These are phyloP conservation scores for Tholera decimalis DNA, from an alignment of 2,888 invertebrate genomes.

Conservation along the genomic window DNA sequence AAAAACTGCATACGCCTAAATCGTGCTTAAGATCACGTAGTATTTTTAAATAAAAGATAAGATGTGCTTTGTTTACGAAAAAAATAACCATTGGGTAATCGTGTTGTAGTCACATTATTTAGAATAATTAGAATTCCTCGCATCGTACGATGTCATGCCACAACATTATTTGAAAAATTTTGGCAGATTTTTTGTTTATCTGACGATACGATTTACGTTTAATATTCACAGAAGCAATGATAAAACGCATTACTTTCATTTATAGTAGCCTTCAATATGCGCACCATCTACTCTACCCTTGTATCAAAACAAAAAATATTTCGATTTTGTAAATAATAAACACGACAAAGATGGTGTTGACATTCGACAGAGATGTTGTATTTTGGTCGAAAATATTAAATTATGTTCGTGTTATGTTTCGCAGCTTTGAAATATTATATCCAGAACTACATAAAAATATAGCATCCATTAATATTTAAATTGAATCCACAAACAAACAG, in stretches of 20 bases:
- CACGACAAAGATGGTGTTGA: constrained; percentile 29
- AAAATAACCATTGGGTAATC: constrained; percentile 20
- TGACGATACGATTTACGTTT: constrained; percentile 27
- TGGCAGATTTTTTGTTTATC: constrained; percentile 33
- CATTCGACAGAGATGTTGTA: not conserved
- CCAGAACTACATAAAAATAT: not conserved
- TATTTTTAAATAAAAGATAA: constrained; percentile 29
- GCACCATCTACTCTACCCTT: constrained; percentile 44
- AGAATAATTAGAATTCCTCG: constrained; percentile 17
- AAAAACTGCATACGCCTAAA: constrained; percentile 19
- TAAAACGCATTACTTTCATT: constrained; percentile 12
- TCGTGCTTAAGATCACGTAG: constrained; percentile 49
- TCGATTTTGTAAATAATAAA: constrained; percentile 48
- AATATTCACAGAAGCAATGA: constrained; percentile 27
- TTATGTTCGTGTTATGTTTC: too few species aligned
- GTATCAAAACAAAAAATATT: constrained; percentile 51
- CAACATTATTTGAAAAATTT: constrained; percentile 17
- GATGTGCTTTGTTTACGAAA: constrained; percentile 29
- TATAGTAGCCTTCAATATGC: constrained; percentile 25
- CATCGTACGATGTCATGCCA: constrained; percentile 6
- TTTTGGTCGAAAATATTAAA: constrained; percentile 14
- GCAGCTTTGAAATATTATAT: constrained; percentile 8
- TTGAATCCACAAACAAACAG: constrained; percentile 1
- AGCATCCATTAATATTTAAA: constrained; percentile 4
- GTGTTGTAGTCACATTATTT: constrained; percentile 17